Conservation (phyloP, 2,888 invertebrate species). For the Laothoe populi region DNA sequence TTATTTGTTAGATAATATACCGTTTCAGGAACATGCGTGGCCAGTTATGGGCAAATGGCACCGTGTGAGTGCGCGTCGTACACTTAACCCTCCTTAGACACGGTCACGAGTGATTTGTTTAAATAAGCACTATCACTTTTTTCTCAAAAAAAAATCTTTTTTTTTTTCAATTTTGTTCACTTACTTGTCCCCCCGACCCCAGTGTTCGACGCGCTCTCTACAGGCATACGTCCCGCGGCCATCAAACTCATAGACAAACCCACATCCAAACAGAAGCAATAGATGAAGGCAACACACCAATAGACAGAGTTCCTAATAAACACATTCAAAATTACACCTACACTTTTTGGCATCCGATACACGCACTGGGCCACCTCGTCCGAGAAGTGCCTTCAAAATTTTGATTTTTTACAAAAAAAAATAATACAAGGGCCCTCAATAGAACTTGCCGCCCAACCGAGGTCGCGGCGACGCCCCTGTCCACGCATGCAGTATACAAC, state of each 20-base stretch:
- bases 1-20: slow-evolving; percentile 79
- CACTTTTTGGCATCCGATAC: slow-evolving; percentile 62
- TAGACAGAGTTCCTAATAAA: slow-evolving; percentile 64
- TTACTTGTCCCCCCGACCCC: slow-evolving; percentile 30
- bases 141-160: slow-evolving; percentile 25
- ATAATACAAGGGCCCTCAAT: slow-evolving; percentile 94
- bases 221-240: slow-evolving; percentile 78
- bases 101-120: slow-evolving; percentile 15
- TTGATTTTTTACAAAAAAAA: slow-evolving; percentile 92
- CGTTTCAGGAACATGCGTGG: slow-evolving; percentile 70
- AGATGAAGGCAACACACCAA: slow-evolving; percentile 90
- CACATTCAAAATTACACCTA: slow-evolving; percentile 49
- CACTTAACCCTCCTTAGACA: background rate
- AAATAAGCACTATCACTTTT: background rate
- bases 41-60: slow-evolving; percentile 40
- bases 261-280: slow-evolving; percentile 91
- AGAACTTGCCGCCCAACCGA: slow-evolving; percentile 91
- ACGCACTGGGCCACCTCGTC: slow-evolving; percentile 96
- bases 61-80: slow-evolving; percentile 13
- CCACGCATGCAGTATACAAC: slow-evolving; percentile 63
- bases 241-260: slow-evolving; percentile 90
- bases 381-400: slow-evolving; percentile 96
- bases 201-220: slow-evolving; percentile 56
- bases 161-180: slow-evolving; percentile 12
- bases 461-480: slow-evolving; percentile 68